Evolutionary conservation across 2,113 vertebrate species (phyloP), one percentile per base, ranked within the genome.

Genomic region (Megaptera novaeangliae): DNA sequence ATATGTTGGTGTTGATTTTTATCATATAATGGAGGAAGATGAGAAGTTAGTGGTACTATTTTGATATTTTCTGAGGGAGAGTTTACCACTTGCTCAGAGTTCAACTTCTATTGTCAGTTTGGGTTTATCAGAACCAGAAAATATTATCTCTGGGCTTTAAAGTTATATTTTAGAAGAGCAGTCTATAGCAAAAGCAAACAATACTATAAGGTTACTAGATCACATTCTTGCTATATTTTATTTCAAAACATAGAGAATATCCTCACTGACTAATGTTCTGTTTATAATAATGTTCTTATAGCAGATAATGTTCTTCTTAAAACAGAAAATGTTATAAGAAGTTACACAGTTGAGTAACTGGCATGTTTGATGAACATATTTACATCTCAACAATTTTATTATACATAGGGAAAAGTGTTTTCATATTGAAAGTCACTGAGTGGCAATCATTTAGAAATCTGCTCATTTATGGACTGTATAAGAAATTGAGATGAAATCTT

Each of bases 51-150:
- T 13, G 14, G 77, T 94, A 80, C 21, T 92, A 68, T 93, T 91
- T 90, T 87, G 27, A 1, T 83, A 49, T 82, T 94, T 36, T 68
- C 14, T 88, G 34, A 95, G 10, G 17, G 46, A 31, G 8, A 34
- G 34, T 36, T 94, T 44, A 69, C 3, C 9, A 44, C 52, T 71
- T 97, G 12, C 4, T 86, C 63, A 95, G 36, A 84, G 3, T 34
- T 98, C 20, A 74, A 34, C 7, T 92, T 97, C 1, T 75, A 29
- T 46, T 96, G 29, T 81, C 77, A 77, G 21, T 95, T 92, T 95
- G 63, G 41, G 6, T 81, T 91, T 83, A 68, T 94, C 25, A 64
- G 10, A 87, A 64, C 7, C 25, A 93, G 14, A 91, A 97, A 59
- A 29, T 74, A 39, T 44, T 95, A 13, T 78, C 44, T 81, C 52